Base-by-base conservation (phyloP, 23 tunicate genomes). In the Trididemnum clinides region DNA sequence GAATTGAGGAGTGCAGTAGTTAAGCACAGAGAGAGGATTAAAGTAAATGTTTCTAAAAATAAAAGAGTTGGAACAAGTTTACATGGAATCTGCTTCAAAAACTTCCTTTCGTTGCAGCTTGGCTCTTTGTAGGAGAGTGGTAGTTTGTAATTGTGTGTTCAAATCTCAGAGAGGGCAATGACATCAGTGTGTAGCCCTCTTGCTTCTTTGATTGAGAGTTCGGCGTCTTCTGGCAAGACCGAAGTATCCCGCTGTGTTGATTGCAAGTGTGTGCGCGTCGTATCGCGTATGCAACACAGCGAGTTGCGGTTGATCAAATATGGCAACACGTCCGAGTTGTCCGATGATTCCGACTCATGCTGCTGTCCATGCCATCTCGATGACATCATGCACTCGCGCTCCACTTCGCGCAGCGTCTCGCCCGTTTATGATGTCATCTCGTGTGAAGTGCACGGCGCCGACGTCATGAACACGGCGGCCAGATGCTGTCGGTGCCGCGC, bases 201-300 rank as follows among this genome's bases (percentile, higher is more conserved):
- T 27, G 22, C 66, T 25, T 51, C 37, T 7, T 26, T 78, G 28
- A 21, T 51, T 12, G 83, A 78, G 7, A 28, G 50, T 54, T 51
- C 66, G 10, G 26, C 22, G 57, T 62, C 83, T 36, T 64, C 64
- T 58, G 85, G 51, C 71, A 35, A 75, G 33, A 35, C 91, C 38
- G 70, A 82, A 54, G 57, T 88, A 57, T 64, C 86, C 28, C 82
- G 81, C 31, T 92, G 97, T 57, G 30, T 87, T 10, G 39, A 86
- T 27, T 92, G 97, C 71, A 84, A 80, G 10, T 92, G 97, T 50
- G 58, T 77, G 12, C 82, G 86, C 28, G 92, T 92, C 7, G 78
- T 92, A 0, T 92, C 97, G 0, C 64, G 83, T 33, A 92, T 90
- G 84, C 90, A 54, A 29, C 81, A 84, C 72, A 92, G 97, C 70